A percentile compares a stretch with the other conserved stretches of the same genome.
Conservation (phyloP, 2,888 invertebrate species). For the Amblyjoppa proteus region DNA sequence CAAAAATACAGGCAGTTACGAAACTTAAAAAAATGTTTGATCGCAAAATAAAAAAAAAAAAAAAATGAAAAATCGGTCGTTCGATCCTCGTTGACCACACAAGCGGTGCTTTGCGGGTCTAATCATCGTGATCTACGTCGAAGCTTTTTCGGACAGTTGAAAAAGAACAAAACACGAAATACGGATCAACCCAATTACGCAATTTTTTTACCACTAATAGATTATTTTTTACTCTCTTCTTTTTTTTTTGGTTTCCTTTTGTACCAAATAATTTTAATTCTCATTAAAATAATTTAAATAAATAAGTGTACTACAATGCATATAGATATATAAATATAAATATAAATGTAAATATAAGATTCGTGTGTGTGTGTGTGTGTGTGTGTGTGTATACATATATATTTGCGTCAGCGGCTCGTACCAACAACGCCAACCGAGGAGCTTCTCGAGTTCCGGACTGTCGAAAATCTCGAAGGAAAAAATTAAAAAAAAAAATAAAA, state of each 20-base stretch:
- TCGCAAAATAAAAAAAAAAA: background rate
- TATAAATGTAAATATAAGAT: conserved; percentile 11
- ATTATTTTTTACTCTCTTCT: conserved; percentile 38
- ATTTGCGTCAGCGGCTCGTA: conserved; percentile 10
- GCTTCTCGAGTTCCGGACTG: conserved; percentile 6
- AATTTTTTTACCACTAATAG: conserved; percentile 59
- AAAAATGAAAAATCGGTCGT: conserved; percentile 7
- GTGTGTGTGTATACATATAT: conserved; percentile 17
- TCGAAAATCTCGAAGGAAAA: background rate
- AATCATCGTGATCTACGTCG: conserved; percentile 63
- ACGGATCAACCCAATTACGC: conserved; percentile 64
- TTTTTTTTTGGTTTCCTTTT: background rate
- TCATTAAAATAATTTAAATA: conserved; percentile 56
- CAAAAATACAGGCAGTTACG: no score
- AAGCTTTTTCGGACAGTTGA: conserved; percentile 64
- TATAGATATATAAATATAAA: conserved; percentile 40
- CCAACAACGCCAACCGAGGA: conserved; percentile 1
- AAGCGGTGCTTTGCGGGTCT: conserved; percentile 41
- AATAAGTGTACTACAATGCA: conserved; percentile 67
- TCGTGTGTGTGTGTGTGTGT: conserved; percentile 2
- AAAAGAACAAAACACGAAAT: conserved; percentile 55
- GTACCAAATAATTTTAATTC: background rate
- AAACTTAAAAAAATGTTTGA: no score
- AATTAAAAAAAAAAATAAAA: background rate
- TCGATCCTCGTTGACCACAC: conserved; percentile 37